Evolutionary conservation across 2,797 vertebrate genomes (phyloP), one percentile per base, ranked within the genome.

Genomic region (Clamator glandarius): DNA sequence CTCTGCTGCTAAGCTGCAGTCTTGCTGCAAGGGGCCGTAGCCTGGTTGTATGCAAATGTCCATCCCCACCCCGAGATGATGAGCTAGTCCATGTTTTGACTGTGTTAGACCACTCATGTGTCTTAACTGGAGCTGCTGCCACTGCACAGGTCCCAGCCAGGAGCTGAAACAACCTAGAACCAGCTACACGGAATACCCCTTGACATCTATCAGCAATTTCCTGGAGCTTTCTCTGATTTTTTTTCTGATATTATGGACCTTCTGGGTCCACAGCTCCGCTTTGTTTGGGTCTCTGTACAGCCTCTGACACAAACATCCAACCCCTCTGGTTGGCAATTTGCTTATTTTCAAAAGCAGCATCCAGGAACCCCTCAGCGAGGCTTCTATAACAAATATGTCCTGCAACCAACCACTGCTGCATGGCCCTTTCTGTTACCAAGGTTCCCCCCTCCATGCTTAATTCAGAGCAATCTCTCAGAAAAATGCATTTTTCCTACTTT

Each of bases 61-160:
- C 46, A 6, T 17, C 26, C 51, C 57, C 28, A n/a, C 23, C 48
- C 23, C 0, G 11, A n/a, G 14, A 26, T 0, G 5, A n/a, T 7
- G 39, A 72, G 23, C n/a, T 18, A 9, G 26, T 52, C 55, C 64
- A 64, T 31, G 2, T 80, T 52, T 69, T 35, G 16, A 31, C 67
- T 24, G 8, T 17, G 15, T 23, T 18, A 35, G 61, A 64, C 14
- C 4, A 0, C n/a, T n/a, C 8, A 9, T 57, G 19, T 41, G 28
- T 57, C 64, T 81, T 0, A 6, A 3, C n/a, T 35, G 0, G 4
- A 69, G 52, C 51, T 44, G 13, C 25, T 58, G 69, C 15, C 31
- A 2, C 33, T 0, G 0, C 36, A 36, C 7, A 31, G 59, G 1
- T 55, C 31, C 55, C 15, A 6, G 10, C 6, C 25, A 48, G 54